These are phyloP conservation scores for Eulemur rubriventer DNA, from an alignment of 2,797 vertebrate species.

Conservation along the genomic window DNA sequence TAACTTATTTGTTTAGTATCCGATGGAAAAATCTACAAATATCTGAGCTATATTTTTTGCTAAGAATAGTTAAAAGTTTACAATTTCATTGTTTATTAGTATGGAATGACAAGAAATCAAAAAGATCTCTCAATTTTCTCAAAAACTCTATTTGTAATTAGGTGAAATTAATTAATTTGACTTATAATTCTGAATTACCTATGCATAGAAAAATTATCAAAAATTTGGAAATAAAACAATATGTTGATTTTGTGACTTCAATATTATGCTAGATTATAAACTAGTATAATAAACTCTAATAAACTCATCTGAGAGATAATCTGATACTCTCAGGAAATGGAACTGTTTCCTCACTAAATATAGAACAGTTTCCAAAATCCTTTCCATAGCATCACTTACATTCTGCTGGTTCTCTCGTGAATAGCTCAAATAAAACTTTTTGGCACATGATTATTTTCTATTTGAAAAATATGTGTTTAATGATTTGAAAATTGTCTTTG, in stretches of 20 bases:
- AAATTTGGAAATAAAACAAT: neutral
- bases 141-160: neutral
- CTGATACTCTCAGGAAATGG: neutral
- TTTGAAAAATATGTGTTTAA: neutral
- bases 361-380: neutral
- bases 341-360: neutral
- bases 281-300: neutral
- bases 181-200: neutral
- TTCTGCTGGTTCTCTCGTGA: neutral
- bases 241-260: neutral
- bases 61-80: neutral
- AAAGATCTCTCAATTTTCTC: neutral
- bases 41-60: neutral
- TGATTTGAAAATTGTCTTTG: neutral
- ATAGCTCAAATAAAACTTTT: neutral
- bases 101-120: neutral
- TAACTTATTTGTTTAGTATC: neutral
- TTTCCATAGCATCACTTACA: neutral
- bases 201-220: neutral
- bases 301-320: neutral
- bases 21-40: neutral
- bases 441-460: neutral
- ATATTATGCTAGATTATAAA: neutral
- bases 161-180: neutral
- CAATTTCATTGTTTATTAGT: neutral